A percentile compares a stretch with the other conserved stretches of the same genome.
Conservation (phyloP, 2,888 invertebrate genomes). For the Diarsia mendica region DNA sequence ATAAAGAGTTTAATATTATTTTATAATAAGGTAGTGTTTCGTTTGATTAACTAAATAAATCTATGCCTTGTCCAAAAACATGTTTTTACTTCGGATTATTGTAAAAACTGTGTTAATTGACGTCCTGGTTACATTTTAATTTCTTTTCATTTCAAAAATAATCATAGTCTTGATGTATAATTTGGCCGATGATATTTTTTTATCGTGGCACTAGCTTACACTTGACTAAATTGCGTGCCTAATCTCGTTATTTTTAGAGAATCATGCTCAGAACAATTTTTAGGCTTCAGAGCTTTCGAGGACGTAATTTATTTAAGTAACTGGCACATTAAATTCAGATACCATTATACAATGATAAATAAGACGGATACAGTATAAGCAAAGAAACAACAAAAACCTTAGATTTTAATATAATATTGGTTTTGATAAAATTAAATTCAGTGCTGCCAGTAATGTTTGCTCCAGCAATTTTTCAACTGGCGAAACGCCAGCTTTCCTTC, state of each 20-base stretch:
- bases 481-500: slow-evolving; percentile 30
- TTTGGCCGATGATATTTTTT: not conserved
- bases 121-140: not conserved
- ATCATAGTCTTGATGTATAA: not conserved
- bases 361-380: not conserved
- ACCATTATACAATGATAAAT: not conserved
- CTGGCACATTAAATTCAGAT: not conserved
- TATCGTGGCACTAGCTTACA: not conserved
- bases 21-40: not conserved
- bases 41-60: no score
- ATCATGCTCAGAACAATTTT: not conserved
- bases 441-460: slow-evolving; percentile 13
- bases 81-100: not conserved
- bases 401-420: not conserved
- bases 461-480: slow-evolving; percentile 48
- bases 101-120: not conserved
- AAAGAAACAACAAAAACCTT: not conserved
- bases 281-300: not conserved
- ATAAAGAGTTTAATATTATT: not conserved
- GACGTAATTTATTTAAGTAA: slow-evolving; percentile 1
- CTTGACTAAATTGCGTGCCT: slow-evolving; percentile 13
- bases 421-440: slow-evolving; percentile 31
- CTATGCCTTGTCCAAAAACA: no score
- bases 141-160: not conserved
- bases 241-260: slow-evolving; percentile 3